Conservation (phyloP, 2,888 invertebrate species). For the Rhagonycha fulva region DNA sequence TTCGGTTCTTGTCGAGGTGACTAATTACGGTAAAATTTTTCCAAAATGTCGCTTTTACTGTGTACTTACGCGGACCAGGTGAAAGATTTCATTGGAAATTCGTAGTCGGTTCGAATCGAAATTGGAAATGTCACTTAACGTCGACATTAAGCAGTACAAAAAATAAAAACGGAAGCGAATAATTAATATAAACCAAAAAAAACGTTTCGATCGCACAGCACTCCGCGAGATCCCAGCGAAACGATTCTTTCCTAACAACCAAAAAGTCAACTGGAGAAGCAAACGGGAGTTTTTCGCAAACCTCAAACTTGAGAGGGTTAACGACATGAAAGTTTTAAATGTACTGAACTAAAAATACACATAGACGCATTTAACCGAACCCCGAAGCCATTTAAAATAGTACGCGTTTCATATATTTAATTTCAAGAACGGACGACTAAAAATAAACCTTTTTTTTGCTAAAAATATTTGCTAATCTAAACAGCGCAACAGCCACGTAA, state of each 20-base stretch:
- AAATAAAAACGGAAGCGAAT: slow-evolving; percentile 14
- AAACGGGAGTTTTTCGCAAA: slow-evolving; percentile 16
- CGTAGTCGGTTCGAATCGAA: slow-evolving; percentile 22
- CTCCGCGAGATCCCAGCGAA: background rate
- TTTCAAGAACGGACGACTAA: background rate
- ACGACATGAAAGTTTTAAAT: slow-evolving; percentile 38
- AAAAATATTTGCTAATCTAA: background rate
- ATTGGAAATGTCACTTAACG: slow-evolving; percentile 25
- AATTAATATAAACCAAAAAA: slow-evolving; percentile 18
- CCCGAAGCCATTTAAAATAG: slow-evolving; percentile 9
- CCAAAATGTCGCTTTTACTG: background rate
- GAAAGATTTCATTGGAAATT: background rate
- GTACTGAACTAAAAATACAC: slow-evolving; percentile 36
- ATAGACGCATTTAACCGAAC: slow-evolving; percentile 19
- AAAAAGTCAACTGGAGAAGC: background rate
- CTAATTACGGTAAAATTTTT: background rate
- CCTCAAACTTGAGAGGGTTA: slow-evolving; percentile 31
- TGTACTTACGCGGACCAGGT: background rate
- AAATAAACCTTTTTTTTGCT: background rate
- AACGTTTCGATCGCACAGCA: background rate
- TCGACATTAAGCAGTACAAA: slow-evolving; percentile 6
- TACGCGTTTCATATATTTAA: background rate
- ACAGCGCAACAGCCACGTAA: background rate
- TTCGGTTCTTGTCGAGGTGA: background rate
- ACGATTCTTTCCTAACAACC: background rate